Conservation (phyloP, 2,113 vertebrate species). For the Calyptomena viridis region DNA sequence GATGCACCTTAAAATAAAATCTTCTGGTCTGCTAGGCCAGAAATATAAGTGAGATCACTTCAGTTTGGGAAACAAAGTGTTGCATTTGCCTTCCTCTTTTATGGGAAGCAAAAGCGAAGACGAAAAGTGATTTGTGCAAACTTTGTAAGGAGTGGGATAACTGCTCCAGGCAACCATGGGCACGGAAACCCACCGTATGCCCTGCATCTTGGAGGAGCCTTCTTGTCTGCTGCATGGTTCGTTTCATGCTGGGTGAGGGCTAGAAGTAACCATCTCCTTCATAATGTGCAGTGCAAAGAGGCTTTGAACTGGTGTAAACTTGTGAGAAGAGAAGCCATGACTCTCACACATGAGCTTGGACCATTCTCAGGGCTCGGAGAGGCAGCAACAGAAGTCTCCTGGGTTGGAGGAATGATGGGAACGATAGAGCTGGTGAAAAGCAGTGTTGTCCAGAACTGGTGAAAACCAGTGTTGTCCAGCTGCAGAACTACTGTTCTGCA, state of each 20-base stretch:
- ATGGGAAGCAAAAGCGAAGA: fast-evolving
- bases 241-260: conserved; percentile 80
- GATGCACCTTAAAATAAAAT: background rate
- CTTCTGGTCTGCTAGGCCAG: background rate
- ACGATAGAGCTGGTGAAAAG: background rate
- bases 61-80: background rate
- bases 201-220: conserved; percentile 84
- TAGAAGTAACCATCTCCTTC: conserved; percentile 77
- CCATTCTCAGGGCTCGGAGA: background rate
- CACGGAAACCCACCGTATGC: conserved; percentile 75
- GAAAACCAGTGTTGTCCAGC: background rate
- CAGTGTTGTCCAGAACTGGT: background rate
- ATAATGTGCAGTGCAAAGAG: conserved; percentile 81
- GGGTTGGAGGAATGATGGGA: background rate
- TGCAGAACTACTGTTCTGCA: background rate
- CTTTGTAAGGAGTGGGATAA: background rate
- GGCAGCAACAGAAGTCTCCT: background rate
- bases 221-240: conserved; percentile 80
- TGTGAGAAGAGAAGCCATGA: conserved; percentile 9
- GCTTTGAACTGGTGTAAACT: conserved; percentile 79
- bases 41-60: background rate
- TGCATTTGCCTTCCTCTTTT: background rate
- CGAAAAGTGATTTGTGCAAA: background rate
- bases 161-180: background rate
- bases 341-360: background rate